A percentile compares a stretch with the other conserved stretches of the same genome.
Conservation (phyloP, 2,888 invertebrate genomes). For the Eupithecia tripunctaria region DNA sequence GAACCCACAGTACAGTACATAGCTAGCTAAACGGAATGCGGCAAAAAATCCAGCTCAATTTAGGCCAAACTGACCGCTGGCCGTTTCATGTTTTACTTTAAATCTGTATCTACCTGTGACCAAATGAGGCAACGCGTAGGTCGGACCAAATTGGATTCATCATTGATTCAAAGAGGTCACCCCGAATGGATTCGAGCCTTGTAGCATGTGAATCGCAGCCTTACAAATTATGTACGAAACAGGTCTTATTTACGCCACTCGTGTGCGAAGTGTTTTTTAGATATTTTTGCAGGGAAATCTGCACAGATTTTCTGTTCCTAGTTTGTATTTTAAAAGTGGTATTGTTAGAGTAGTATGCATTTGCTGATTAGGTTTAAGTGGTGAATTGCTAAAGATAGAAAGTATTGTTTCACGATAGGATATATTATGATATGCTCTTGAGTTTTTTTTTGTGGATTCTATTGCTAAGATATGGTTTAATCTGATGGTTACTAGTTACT, state of each 20-base stretch:
- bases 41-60: conserved; percentile 20
- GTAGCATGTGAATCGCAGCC: conserved; percentile 52
- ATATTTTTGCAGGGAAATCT: conserved; percentile 11
- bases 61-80: conserved; percentile 50
- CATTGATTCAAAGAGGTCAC: conserved; percentile 76
- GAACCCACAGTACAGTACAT: background rate
- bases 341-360: background rate
- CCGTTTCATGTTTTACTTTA: conserved; percentile 58
- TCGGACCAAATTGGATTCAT: conserved; percentile 70
- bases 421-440: background rate
- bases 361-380: background rate
- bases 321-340: background rate
- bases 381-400: background rate
- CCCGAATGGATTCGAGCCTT: conserved; percentile 56
- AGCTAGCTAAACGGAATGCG: conserved; percentile 11
- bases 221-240: conserved; percentile 50
- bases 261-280: conserved; percentile 32
- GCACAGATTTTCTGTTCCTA: background rate
- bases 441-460: background rate
- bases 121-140: conserved; percentile 60
- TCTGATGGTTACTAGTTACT: background rate
- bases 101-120: conserved; percentile 63
- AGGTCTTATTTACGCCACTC: conserved; percentile 33
- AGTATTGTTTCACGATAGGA: background rate
- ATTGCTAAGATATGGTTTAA: background rate